These are phyloP conservation scores for Odontocerum albicorne DNA, from an alignment of 2,888 invertebrate species.

Conservation along the genomic window DNA sequence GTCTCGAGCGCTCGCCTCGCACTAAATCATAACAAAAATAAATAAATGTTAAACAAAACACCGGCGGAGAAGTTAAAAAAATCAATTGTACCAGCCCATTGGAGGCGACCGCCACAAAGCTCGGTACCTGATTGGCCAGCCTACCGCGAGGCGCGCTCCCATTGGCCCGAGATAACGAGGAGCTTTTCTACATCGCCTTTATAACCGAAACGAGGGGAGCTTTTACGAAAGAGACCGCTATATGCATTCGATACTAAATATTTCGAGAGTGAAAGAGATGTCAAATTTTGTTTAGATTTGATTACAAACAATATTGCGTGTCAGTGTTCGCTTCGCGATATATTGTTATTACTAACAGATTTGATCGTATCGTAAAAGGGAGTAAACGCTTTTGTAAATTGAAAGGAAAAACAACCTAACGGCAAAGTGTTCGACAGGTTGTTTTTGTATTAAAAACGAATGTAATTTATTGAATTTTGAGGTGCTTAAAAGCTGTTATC, in stretches of 20 bases:
- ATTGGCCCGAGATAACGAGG: conserved; percentile 59
- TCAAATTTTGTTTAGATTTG: too few species aligned
- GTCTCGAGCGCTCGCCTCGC: conserved; percentile 14
- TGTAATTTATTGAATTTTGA: too few species aligned
- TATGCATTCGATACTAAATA: not conserved
- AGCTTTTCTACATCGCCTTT: conserved; percentile 45
- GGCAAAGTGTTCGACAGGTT: too few species aligned
- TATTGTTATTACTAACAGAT: too few species aligned
- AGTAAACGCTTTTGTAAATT: too few species aligned
- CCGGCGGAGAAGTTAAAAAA: conserved; percentile 26
- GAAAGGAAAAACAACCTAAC: too few species aligned
- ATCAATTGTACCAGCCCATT: conserved; percentile 34
- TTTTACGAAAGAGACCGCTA: conserved; percentile 19
- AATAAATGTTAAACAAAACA: conserved; percentile 31
- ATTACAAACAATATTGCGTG: too few species aligned
- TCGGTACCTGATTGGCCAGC: conserved; percentile 57
- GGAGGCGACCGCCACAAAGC: conserved; percentile 35
- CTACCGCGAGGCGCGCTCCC: conserved; percentile 48
- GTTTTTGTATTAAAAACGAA: too few species aligned
- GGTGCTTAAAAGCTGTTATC: too few species aligned
- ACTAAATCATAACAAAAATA: conserved; percentile 35
- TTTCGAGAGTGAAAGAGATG: conserved; percentile 18
- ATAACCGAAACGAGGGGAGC: conserved; percentile 44
- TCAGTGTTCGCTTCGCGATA: too few species aligned
- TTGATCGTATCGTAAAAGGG: too few species aligned